Base-by-base conservation (phyloP, 2,888 invertebrate genomes). In the Lithophane semibrunnea region DNA sequence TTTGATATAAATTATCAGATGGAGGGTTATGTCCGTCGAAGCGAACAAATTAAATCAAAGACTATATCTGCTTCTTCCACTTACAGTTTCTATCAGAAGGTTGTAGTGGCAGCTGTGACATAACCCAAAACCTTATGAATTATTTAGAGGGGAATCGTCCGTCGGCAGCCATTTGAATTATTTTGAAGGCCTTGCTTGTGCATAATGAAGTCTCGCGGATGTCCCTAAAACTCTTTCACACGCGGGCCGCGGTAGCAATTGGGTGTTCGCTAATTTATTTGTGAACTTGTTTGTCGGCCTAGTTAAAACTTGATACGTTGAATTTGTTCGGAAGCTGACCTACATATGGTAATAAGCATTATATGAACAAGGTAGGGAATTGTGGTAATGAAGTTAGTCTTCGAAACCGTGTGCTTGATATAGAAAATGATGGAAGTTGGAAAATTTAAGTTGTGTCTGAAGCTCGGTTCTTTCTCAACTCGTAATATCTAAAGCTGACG, bases 131-230 rank as follows among this genome's bases (percentile, higher is more conserved):
- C 88, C 91, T 94, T 91, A 95, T 96, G 94, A 95, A 96, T 95
- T 94, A 96, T 95, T 94, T 92, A 95, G 89, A 92, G 90, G 91
- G 90, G 90, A 92, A 91, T 91, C 91, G 91, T 91, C 93, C 93
- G 92, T 90, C 87, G 92, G 92, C 92, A 92, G 93, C 92, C 92
- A 92, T 95, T 94, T 94, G 93, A 94, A 94, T 95, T 95, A 95
- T 95, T 95, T 95, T 93, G 93, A 93, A 92, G 92, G 90, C 90
- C 91, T 92, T 90, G 88, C 90, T 92, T 91, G 90, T 92, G 92
- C 93, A 94, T 95, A 94, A 94, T 94, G 93, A 94, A 93, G 91
- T 91, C 89, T 79, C 81, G 86, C 86, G 86, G 89, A 90, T 92
- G 91, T 90, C 88, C 84, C 86, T 80, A 86, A 87, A 90, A 91